Evolutionary conservation across 2,888 invertebrate genomes (phyloP).

Genomic region (Luffia ferchaultella): DNA sequence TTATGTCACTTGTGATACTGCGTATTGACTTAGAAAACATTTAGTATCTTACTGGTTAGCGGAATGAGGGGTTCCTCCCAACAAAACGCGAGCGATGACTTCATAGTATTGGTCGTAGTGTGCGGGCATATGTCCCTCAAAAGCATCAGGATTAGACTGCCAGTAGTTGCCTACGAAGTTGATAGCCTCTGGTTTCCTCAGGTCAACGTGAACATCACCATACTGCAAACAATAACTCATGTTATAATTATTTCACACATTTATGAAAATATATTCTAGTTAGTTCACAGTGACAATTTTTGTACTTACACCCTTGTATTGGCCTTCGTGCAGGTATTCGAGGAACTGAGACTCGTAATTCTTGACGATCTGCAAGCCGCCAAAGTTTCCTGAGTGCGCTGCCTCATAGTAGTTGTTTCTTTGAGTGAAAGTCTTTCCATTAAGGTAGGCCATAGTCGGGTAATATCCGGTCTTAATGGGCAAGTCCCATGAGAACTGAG

Average conservation of each 20-base stretch:
- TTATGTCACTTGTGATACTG: too few relatives aligned
- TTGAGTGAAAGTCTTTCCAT: constrained; percentile 57
- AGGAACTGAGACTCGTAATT: constrained; percentile 49
- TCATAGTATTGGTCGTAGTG: constrained; percentile 38
- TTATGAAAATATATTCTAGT: background rate
- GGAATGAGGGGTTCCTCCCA: constrained; percentile 13
- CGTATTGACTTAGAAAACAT: too few relatives aligned
- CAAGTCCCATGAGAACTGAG: constrained; percentile 48
- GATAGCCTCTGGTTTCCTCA: constrained; percentile 27
- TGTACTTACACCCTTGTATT: constrained; percentile 54
- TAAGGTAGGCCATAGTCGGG: constrained; percentile 50
- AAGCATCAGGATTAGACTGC: constrained; percentile 37
- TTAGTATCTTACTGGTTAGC: constrained; percentile 14
- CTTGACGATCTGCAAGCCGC: constrained; percentile 46
- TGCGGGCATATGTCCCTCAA: constrained; percentile 3
- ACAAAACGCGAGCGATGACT: constrained; percentile 35
- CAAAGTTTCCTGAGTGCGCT: constrained; percentile 29
- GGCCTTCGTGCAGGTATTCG: constrained; percentile 41
- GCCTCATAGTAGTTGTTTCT: constrained; percentile 61
- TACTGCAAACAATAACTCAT: constrained; percentile 4
- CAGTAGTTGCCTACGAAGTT: constrained; percentile 42
- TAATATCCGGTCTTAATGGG: constrained; percentile 52
- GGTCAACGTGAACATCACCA: constrained; percentile 10
- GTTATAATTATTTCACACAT: too few relatives aligned
- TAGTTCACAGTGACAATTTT: background rate